Percentiles rank a stretch among this genome's conserved stretches.
phyloP scores from a whole-genome alignment of 2,797 vertebrate genomes.

The Leontopithecus rosalia region DNA sequence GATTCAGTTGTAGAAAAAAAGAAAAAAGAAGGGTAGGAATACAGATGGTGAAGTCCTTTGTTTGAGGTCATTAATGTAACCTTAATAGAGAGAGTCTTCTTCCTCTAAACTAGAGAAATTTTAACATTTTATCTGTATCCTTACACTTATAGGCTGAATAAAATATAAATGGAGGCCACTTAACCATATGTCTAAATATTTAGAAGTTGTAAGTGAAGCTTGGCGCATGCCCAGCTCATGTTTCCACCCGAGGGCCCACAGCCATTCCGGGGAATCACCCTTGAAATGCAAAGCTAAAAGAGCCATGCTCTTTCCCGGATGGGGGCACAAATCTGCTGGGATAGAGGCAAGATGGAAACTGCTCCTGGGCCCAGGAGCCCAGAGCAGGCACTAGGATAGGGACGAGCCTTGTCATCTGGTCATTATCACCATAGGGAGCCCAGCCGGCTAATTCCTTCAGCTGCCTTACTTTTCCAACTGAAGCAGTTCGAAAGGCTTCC shows the following conservation, averaged over 20 bases:
- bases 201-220: background rate
- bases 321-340: background rate
- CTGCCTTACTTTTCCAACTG: background rate
- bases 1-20: background rate
- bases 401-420: background rate
- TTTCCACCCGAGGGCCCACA: background rate
- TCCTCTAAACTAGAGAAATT: background rate
- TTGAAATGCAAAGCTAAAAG: background rate
- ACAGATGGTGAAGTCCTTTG: background rate
- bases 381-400: background rate
- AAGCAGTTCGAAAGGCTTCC: background rate
- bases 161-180: background rate
- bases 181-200: background rate
- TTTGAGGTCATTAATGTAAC: background rate
- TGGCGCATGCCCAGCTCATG: background rate
- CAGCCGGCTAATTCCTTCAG: background rate
- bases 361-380: background rate
- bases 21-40: background rate
- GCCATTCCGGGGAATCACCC: background rate
- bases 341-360: background rate
- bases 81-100: background rate
- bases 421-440: background rate
- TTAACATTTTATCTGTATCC: background rate
- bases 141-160: background rate
- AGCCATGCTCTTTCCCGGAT: background rate